phyloP scores from a whole-genome alignment of 2,888 invertebrate species.

The Rhopalosiphum nymphaeae region DNA sequence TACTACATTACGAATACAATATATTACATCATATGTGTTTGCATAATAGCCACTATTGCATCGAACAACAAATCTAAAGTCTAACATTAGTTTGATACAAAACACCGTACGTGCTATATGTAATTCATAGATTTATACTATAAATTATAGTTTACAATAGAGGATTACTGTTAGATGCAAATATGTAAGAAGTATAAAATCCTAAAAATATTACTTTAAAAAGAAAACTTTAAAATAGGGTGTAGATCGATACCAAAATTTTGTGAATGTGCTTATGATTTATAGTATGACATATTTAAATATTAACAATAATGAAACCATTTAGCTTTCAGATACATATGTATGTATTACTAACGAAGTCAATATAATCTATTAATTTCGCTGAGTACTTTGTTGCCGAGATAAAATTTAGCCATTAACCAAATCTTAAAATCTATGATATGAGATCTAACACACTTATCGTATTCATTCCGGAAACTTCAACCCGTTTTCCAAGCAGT shows the following conservation, averaged over 20 bases:
- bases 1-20: background rate
- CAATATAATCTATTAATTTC: background rate
- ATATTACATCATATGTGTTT: background rate
- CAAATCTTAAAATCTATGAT: background rate
- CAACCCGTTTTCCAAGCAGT: background rate
- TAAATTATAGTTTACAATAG: background rate
- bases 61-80: background rate
- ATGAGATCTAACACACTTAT: background rate
- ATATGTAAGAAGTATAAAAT: background rate
- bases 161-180: background rate
- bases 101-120: background rate
- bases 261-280: background rate
- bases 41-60: background rate
- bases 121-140: background rate
- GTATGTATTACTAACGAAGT: background rate
- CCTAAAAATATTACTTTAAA: background rate
- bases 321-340: background rate
- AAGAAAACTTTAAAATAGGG: background rate
- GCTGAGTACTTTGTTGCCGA: background rate
- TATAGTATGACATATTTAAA: background rate
- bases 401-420: background rate
- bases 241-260: background rate
- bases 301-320: background rate
- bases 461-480: background rate
- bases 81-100: background rate